Evolutionary conservation across 2,113 vertebrate genomes (phyloP).

Genomic region (Phyllostomus hastatus): DNA sequence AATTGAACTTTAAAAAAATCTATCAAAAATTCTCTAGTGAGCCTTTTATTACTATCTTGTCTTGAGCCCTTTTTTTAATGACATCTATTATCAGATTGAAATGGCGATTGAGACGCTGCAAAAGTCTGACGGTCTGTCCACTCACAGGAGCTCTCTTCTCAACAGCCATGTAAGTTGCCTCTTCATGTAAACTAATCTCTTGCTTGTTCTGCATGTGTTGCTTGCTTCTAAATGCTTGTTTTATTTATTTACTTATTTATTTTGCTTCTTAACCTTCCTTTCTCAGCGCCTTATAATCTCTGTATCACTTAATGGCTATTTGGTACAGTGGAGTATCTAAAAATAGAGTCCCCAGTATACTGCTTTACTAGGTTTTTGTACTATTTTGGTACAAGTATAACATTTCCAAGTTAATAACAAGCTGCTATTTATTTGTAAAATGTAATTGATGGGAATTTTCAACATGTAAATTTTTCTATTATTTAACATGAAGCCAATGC

Average conservation of each 20-base stretch:
- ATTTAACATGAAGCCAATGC: conserved; percentile 3
- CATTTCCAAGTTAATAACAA: conserved; percentile 28
- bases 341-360: conserved; percentile 47
- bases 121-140: conserved; percentile 91
- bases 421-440: conserved; percentile 11
- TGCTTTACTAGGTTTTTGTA: conserved; percentile 65
- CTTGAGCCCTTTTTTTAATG: conserved; percentile 91
- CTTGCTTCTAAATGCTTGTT: conserved; percentile 83
- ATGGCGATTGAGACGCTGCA: conserved; percentile 92
- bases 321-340: conserved; percentile 72
- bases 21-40: conserved; percentile 85
- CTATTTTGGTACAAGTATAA: conserved; percentile 27
- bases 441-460: background rate
- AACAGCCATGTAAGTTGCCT: conserved; percentile 92
- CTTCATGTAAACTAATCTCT: conserved; percentile 82
- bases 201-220: conserved; percentile 87
- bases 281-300: conserved; percentile 77
- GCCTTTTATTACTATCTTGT: conserved; percentile 86
- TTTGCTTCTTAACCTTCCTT: conserved; percentile 79
- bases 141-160: conserved; percentile 91
- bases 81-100: conserved; percentile 93
- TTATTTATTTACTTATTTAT: conserved; percentile 81
- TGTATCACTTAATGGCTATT: conserved; percentile 72
- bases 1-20: conserved; percentile 77
- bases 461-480: background rate